These are phyloP conservation scores for Pogona vitticeps DNA, from an alignment of 2,113 vertebrate genomes.

Conservation along the genomic window DNA sequence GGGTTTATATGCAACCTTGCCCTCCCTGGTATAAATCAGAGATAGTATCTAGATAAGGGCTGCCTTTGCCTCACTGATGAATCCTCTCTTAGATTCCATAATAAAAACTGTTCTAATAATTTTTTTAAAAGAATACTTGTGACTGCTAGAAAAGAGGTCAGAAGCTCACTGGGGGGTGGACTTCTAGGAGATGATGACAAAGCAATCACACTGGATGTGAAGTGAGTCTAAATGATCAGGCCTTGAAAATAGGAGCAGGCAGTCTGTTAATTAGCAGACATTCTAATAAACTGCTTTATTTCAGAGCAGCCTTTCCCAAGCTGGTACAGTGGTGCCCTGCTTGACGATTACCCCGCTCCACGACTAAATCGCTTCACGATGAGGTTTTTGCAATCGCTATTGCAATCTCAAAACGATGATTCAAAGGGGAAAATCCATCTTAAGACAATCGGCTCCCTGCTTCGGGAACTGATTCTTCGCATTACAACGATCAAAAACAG, in stretches of 20 bases:
- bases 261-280: background rate
- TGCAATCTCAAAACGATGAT: too few species aligned
- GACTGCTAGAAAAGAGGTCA: background rate
- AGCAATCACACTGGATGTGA: background rate
- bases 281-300: background rate
- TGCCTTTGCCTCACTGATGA: background rate
- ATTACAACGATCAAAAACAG: too few species aligned
- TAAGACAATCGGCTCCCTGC: too few species aligned
- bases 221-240: background rate
- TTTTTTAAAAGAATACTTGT: background rate
- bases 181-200: background rate
- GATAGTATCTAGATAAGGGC: background rate
- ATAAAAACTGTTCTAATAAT: background rate
- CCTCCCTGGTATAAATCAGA: background rate
- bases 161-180: background rate
- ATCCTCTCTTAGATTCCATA: background rate
- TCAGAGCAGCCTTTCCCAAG: background rate
- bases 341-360: too few species aligned
- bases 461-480: too few species aligned
- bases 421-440: too few species aligned
- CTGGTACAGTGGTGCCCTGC: too few species aligned
- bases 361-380: too few species aligned
- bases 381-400: too few species aligned
- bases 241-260: background rate
- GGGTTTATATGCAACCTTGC: background rate